Percentiles rank a stretch among this genome's conserved stretches.
Evolutionary conservation across 2,113 vertebrate species (phyloP).

Genomic region (Maccullochella peelii): DNA sequence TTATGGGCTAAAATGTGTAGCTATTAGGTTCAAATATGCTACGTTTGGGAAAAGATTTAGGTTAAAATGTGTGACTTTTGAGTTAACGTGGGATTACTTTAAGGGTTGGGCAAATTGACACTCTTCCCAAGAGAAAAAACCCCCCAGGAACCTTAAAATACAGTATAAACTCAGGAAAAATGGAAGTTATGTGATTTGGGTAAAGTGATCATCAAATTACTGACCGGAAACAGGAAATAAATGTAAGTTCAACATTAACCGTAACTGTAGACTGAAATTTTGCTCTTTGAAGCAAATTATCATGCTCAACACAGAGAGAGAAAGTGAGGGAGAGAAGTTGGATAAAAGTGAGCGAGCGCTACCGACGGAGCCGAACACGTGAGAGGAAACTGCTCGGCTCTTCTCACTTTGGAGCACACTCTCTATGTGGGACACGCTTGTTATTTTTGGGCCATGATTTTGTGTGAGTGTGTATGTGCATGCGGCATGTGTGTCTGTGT

Average conservation of each 20-base stretch:
- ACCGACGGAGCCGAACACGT: conserved; percentile 31
- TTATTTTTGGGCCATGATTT: conserved; percentile 59
- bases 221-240: too few species aligned
- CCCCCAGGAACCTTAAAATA: too few species aligned
- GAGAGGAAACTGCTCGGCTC: conserved; percentile 39
- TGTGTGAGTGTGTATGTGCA: conserved; percentile 18
- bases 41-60: background rate
- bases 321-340: background rate
- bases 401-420: conserved; percentile 11
- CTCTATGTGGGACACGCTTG: conserved; percentile 61
- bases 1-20: background rate
- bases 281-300: background rate
- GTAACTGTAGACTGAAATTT: too few species aligned
- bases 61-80: background rate
- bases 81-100: background rate
- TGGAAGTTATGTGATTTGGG: background rate
- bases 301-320: background rate
- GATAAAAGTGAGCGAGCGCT: background rate
- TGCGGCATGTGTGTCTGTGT: background rate
- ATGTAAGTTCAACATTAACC: background rate
- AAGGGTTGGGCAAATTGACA: background rate
- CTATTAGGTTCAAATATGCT: background rate
- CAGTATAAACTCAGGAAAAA: background rate
- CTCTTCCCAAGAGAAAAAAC: background rate
- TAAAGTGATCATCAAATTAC: background rate